These are phyloP conservation scores for Bucorvus abyssinicus DNA, from an alignment of 2,797 vertebrate genomes.

Conservation along the genomic window DNA sequence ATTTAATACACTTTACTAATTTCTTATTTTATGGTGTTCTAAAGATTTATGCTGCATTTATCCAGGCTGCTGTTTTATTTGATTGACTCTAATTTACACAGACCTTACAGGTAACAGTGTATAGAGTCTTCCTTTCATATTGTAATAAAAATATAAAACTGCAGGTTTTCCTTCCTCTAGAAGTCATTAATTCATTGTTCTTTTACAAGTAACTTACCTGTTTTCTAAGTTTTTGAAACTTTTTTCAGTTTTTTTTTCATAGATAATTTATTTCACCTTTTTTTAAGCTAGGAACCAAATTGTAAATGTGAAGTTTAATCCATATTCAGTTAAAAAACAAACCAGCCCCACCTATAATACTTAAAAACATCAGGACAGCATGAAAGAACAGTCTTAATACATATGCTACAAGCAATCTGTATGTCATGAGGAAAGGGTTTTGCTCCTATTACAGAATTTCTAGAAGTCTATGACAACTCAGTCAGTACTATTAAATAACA, in stretches of 20 bases:
- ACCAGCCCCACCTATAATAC: not conserved
- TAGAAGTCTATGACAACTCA: not conserved
- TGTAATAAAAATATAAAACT: not conserved
- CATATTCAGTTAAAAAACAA: not conserved
- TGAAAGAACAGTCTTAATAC: not conserved
- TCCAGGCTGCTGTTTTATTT: slow-evolving; percentile 47
- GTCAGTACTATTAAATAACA: not conserved
- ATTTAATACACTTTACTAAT: slow-evolving; percentile 67
- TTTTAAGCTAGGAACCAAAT: not conserved
- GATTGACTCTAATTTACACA: slow-evolving; percentile 61
- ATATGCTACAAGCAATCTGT: not conserved
- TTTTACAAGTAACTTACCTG: not conserved
- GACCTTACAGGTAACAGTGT: not conserved
- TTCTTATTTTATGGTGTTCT: slow-evolving; percentile 56
- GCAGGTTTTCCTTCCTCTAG: not conserved
- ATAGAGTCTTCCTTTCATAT: not conserved
- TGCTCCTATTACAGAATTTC: not conserved
- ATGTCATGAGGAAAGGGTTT: not conserved
- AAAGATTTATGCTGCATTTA: slow-evolving; percentile 44
- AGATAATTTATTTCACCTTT: not conserved
- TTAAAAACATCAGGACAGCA: not conserved
- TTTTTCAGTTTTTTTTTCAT: not conserved
- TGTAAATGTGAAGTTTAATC: not conserved
- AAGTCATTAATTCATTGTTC: not conserved
- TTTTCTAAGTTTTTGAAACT: not conserved